Conservation (phyloP, 1,140 invertebrate species). For the Drosophila rhopaloa region DNA sequence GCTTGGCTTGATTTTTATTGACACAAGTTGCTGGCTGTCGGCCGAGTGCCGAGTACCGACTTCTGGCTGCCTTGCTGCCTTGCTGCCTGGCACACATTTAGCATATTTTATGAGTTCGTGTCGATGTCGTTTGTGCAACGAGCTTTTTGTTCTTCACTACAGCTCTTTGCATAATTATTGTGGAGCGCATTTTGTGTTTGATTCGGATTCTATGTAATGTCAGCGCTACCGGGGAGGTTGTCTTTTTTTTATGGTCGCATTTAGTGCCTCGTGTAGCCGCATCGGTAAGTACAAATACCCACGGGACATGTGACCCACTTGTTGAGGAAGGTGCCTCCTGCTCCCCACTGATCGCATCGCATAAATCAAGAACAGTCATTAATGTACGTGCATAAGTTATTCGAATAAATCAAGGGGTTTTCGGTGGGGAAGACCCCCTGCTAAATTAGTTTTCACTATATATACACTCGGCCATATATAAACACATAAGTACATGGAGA, state of each 20-base stretch:
- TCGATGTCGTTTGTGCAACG: slow-evolving; percentile 77
- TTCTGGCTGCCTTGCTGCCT: slow-evolving; percentile 29
- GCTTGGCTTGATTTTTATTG: slow-evolving; percentile 79
- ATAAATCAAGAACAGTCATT: slow-evolving; percentile 75
- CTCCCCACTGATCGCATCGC: slow-evolving; percentile 46
- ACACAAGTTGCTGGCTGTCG: slow-evolving; percentile 75
- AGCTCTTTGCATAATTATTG: slow-evolving; percentile 78
- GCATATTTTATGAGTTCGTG: slow-evolving; percentile 81
- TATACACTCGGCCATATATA: slow-evolving; percentile 6
- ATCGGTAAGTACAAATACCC: slow-evolving; percentile 64
- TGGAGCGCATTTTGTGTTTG: slow-evolving; percentile 59
- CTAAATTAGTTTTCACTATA: slow-evolving; percentile 73
- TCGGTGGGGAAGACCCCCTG: slow-evolving; percentile 46
- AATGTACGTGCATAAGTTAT: slow-evolving; percentile 46
- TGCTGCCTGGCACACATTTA: slow-evolving; percentile 72
- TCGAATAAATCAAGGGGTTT: slow-evolving; percentile 39
- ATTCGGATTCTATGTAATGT: slow-evolving; percentile 67
- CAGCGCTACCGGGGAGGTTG: slow-evolving; percentile 46
- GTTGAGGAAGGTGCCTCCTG: slow-evolving; percentile 16
- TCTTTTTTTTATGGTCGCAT: slow-evolving; percentile 25
- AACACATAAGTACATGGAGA: slow-evolving; percentile 54
- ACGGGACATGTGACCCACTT: slow-evolving; percentile 77
- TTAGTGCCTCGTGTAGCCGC: slow-evolving; percentile 37
- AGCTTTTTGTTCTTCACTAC: slow-evolving; percentile 43
- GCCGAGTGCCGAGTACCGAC: slow-evolving; percentile 30